phyloP scores from a whole-genome alignment of 2,797 vertebrate species.

The Lepidocolaptes lacrymiger region DNA sequence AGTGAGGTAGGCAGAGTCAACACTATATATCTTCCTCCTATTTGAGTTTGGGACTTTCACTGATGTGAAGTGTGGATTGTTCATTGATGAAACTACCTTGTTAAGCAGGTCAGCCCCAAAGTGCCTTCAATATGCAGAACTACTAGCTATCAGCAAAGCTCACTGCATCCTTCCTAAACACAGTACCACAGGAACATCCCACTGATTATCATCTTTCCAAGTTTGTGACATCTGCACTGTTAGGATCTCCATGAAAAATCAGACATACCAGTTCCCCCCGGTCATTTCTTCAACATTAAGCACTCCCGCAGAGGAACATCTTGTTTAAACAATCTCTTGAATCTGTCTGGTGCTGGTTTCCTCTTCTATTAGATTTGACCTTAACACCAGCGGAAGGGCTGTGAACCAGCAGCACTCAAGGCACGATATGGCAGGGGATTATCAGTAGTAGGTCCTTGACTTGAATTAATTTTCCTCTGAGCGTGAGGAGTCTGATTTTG shows the following conservation, averaged over 20 bases:
- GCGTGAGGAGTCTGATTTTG: not conserved
- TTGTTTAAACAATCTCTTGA: conserved; percentile 30
- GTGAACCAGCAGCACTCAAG: not conserved
- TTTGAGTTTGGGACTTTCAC: not conserved
- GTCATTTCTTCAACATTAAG: not conserved
- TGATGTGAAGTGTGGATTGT: not conserved
- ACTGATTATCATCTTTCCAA: not conserved
- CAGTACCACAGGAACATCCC: accelerated
- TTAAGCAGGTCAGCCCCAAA: not conserved
- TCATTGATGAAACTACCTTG: not conserved
- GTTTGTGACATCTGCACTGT: not conserved
- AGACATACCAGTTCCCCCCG: not conserved
- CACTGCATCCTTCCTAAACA: not conserved
- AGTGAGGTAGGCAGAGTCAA: not conserved
- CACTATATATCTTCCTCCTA: not conserved
- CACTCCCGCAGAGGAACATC: not conserved
- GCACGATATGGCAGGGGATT: not conserved
- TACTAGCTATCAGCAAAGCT: not conserved
- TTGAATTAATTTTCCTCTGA: conserved; percentile 1
- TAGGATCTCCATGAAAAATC: not conserved
- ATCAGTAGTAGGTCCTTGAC: not conserved
- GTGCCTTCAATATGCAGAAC: not conserved
- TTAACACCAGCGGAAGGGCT: not conserved
- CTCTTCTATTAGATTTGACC: conserved; percentile 24
- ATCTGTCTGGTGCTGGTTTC: not conserved